Evolutionary conservation across 2,113 vertebrate species (phyloP).

Genomic region (Carettochelys insculpta): DNA sequence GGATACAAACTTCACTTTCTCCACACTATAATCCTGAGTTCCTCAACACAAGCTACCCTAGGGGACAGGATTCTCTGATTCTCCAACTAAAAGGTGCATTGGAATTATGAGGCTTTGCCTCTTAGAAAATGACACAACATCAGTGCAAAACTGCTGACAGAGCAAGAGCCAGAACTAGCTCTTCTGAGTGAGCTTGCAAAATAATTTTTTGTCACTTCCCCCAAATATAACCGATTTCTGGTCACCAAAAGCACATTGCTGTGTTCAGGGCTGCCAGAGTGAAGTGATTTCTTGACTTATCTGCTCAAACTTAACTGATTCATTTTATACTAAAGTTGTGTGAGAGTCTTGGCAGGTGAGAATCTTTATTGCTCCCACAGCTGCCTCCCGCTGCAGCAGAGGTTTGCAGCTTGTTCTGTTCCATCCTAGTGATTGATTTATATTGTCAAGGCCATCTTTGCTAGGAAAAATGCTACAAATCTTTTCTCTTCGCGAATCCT

Average conservation of each 20-base stretch:
- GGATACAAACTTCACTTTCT: neutral
- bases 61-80: neutral
- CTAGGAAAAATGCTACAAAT: neutral
- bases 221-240: neutral
- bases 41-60: neutral
- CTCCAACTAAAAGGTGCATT: neutral
- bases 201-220: neutral
- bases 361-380: neutral
- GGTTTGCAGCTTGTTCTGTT: neutral
- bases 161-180: accelerated
- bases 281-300: neutral
- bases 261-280: neutral
- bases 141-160: accelerated
- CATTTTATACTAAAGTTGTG: neutral
- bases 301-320: neutral
- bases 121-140: neutral
- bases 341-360: neutral
- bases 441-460: neutral
- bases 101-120: neutral
- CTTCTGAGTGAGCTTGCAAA: neutral
- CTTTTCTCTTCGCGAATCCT: neutral
- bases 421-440: neutral
- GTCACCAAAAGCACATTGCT: neutral
- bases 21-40: neutral
- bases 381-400: neutral